Evolutionary conservation across 2,797 vertebrate species (phyloP), one percentile per base, ranked within the genome.

Genomic region (Amphiprion clarkii): DNA sequence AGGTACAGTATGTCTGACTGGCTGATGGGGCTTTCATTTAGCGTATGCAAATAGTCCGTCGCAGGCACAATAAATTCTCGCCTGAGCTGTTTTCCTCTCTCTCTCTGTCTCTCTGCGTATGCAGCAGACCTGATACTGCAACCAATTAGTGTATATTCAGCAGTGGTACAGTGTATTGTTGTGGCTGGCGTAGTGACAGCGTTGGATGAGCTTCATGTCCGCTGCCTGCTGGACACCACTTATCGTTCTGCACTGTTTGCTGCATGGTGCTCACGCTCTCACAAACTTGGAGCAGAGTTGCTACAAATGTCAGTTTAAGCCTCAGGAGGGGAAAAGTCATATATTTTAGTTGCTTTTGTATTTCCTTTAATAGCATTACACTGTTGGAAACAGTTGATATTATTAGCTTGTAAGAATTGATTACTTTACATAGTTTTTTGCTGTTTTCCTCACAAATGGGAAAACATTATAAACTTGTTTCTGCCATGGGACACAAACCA

Each of bases 21-120:
- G 66, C 83, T 90, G 87, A 90, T 85, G 86, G 78, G 73, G 76
- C 79, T 90, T 92, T 93, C 80, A 91, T 93, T 91, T 92, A 85
- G 78, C 57, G 76, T 79, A 93, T 92, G 90, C 85, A 92, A 94
- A 94, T 91, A 83, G 68, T 72, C 77, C 59, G 82, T 89, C 44
- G 44, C 79, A 48, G 74, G 66, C 82, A 83, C 81, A 85, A 86
- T 87, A 78, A 57, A 87, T 79, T 80, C 75, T 72, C 2, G 0
- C 56, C 76, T 58, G 71, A 74, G 70, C 66, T 69, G 53, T 80
- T 79, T 81, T 51, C 59, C 66, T 23, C 67, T 68, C 55, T 68
- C 55, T 27, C 36, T 72, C 46, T 68, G 52, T 51, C 23, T 27
- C 36, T 72, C 46, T 7, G 31, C 8, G 1, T 36, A 36, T 36